A percentile compares a stretch with the other conserved stretches of the same genome.
Evolutionary conservation across 2,113 vertebrate species (phyloP).

Genomic region (Rhea americana): DNA sequence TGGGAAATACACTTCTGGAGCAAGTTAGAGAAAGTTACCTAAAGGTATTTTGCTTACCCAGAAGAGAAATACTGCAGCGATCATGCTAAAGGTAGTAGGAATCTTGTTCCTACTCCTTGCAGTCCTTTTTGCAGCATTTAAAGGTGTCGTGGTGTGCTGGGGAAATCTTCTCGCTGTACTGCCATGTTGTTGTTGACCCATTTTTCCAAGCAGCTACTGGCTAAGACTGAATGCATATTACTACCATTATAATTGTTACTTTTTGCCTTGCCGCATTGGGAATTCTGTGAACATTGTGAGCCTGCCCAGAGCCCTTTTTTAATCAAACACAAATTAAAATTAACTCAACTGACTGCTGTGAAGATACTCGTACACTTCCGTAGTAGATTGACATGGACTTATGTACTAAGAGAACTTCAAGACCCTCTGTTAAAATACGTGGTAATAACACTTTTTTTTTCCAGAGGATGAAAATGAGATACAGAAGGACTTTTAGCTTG

Average conservation of each 20-base stretch:
- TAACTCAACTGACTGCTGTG: conserved; percentile 35
- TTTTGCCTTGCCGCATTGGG: conserved; percentile 3
- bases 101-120: neutral
- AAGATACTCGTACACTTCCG: conserved; percentile 7
- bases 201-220: conserved; percentile 52
- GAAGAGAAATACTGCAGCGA: neutral
- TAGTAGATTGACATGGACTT: conserved; percentile 3
- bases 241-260: conserved; percentile 39
- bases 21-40: neutral
- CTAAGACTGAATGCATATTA: conserved; percentile 4
- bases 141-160: neutral
- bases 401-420: neutral
- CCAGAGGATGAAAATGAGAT: conserved; percentile 8
- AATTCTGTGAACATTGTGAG: conserved; percentile 32
- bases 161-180: neutral
- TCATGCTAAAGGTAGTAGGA: neutral
- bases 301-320: conserved; percentile 50
- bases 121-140: neutral
- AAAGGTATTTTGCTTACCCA: neutral
- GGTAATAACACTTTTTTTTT: neutral
- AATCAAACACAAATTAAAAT: conserved; percentile 65
- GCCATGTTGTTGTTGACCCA: conserved; percentile 50
- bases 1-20: neutral
- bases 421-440: neutral
- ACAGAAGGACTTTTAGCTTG: neutral